Evolutionary conservation across 2,888 invertebrate genomes (phyloP), one percentile per base, ranked within the genome.

Genomic region (Rotaria magnacalcarata): DNA sequence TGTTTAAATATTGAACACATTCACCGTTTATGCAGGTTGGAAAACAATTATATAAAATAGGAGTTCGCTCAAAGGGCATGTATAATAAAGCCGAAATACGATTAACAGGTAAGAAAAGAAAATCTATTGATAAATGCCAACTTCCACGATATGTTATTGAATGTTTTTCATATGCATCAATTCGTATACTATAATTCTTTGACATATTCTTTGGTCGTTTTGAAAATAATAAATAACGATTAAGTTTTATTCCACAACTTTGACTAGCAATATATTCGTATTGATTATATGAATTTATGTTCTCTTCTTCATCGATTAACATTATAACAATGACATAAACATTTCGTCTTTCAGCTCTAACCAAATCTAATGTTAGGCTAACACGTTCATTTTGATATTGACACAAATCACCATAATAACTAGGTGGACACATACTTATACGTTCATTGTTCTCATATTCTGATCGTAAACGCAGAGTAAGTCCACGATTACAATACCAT

Each of bases 341-440:
- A n/a, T 43, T n/a, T 14, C 14, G 47, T 47, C 47, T 47, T 8
- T 80, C 43, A 47, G 43, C 24, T 41, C 47, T 10, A 47, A 47
- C 14, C 8, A 80, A 11, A 47, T n/a, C 47, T 47, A 80, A n/a
- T 11, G 80, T 80, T 5, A 67, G 16, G 19, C 67, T 67, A 34
- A 67, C 16, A 34, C 67, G 34, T 67, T 67, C 3, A 67, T 47
- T 80, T 80, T 80, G 80, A 80, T 80, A 80, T 47, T 80, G 47
- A 47, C 80, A 80, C 11, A 43, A n/a, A n/a, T 43, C n/a, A 24
- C 80, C 80, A 47, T 80, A 80, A n/a, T 47, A 80, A 80, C 47
- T 80, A 2, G 80, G 47, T 47, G 80, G 80, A 80, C 80, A 80
- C 24, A 80, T 43, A 47, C 80, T 47, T 27, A 34, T 14, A 67